Evolutionary conservation across 2,888 invertebrate species (phyloP).

Genomic region (Heliconius cydno): DNA sequence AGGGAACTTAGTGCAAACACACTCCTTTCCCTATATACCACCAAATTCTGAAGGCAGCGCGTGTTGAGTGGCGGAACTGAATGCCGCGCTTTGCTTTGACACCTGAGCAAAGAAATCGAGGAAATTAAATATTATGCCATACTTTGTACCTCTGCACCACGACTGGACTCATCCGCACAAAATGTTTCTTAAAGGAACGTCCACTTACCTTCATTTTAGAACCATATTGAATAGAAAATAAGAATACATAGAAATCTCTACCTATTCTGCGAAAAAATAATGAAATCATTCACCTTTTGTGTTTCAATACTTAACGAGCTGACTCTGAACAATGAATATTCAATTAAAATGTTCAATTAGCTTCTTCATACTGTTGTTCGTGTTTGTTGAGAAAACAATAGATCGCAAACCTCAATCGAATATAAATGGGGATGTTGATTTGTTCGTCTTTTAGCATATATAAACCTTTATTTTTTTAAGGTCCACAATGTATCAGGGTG

Average conservation of each 20-base stretch:
- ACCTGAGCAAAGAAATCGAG: no score
- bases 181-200: not conserved
- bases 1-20: no score
- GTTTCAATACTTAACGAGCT: not conserved
- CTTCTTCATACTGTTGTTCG: not conserved
- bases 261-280: not conserved
- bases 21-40: no score
- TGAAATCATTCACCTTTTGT: not conserved
- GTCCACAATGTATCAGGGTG: not conserved
- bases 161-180: not conserved
- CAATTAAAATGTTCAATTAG: not conserved
- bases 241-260: not conserved
- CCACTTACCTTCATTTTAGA: no score
- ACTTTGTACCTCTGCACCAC: no score
- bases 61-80: no score
- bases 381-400: slow-evolving; percentile 2
- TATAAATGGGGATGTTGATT: not conserved
- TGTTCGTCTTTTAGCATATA: not conserved
- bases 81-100: no score
- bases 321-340: not conserved
- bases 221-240: no score
- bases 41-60: no score
- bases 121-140: no score
- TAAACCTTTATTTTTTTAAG: not conserved
- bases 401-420: not conserved